Base-by-base conservation (phyloP, 2,797 vertebrate genomes). In the Sciaenops ocellatus region DNA sequence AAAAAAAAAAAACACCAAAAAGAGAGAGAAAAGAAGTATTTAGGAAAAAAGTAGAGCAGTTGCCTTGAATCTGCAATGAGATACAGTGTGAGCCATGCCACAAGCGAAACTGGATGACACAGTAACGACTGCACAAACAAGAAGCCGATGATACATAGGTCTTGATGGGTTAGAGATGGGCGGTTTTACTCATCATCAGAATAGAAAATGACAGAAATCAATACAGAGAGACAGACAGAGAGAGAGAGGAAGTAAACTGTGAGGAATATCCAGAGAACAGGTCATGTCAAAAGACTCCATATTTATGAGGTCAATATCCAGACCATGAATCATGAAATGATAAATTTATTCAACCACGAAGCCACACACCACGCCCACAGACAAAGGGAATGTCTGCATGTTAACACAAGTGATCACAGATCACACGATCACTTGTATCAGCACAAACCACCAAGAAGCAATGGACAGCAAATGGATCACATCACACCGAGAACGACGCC, bases 41-140 rank as follows among this genome's bases (percentile, higher is more conserved):
- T 73, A 85, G 77, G 67, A 57, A 63, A 57, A 63, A 73, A 55
- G 28, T 8, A 24, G 18, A 65, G 44, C 3, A 38, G 10, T 9
- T 62, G 24, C n/a, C 16, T 56, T 48, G 10, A 56, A 64, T 63
- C 30, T 46, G 6, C 11, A 34, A 17, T 48, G n/a, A 69, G n/a
- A 79, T 20, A 22, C 50, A 83, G 17, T 41, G 42, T 42, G 59
- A 83, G 78, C 68, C 79, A 87, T 86, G 80, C 83, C 62, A 82
- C 68, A 38, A 34, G 6, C 26, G 52, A 38, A 76, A 59, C 69
- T 6, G 28, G 50, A 72, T 67, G 48, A 50, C 24, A 61, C 15
- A 8, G 47, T 24, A 13, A 18, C 22, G 13, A 9, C 55, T 20
- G 47, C 30, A 68, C 48, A 68, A 69, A 76, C n/a, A 62, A 46